Percentiles rank a stretch among this genome's conserved stretches.
Evolutionary conservation across 2,113 vertebrate genomes (phyloP).

Genomic region (Hoplias malabaricus): DNA sequence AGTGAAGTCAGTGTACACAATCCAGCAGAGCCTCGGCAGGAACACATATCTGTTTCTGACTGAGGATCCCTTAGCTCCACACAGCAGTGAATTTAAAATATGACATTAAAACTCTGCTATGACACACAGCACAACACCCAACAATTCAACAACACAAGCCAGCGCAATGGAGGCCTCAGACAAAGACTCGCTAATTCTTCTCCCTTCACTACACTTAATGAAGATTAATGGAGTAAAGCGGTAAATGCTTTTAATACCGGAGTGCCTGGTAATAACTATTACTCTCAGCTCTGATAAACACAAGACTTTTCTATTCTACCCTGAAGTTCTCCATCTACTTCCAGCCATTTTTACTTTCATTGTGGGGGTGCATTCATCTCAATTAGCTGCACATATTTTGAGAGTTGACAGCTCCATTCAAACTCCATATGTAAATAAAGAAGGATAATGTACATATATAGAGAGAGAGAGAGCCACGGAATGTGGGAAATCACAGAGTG

Average conservation of each 20-base stretch:
- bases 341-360: slow-evolving; percentile 2
- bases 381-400: slow-evolving; percentile 18
- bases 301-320: background rate
- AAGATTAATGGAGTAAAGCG: slow-evolving; percentile 31
- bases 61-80: background rate
- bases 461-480: background rate
- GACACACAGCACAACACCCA: slow-evolving; percentile 17
- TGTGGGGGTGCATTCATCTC: slow-evolving; percentile 21
- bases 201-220: slow-evolving; percentile 38
- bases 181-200: slow-evolving; percentile 12
- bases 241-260: slow-evolving; percentile 10
- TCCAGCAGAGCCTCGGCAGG: slow-evolving; percentile 23
- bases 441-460: background rate
- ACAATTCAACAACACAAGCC: slow-evolving; percentile 5
- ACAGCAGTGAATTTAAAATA: background rate
- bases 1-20: slow-evolving; percentile 20
- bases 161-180: background rate
- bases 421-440: slow-evolving; percentile 24
- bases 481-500: slow-evolving; percentile 9
- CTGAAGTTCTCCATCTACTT: background rate
- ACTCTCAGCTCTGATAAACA: background rate
- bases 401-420: slow-evolving; percentile 25
- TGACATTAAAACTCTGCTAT: background rate
- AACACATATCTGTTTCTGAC: slow-evolving; percentile 2
- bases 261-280: slow-evolving; percentile 15